Evolutionary conservation across 2,888 invertebrate species (phyloP).

Genomic region (Thera britannica): DNA sequence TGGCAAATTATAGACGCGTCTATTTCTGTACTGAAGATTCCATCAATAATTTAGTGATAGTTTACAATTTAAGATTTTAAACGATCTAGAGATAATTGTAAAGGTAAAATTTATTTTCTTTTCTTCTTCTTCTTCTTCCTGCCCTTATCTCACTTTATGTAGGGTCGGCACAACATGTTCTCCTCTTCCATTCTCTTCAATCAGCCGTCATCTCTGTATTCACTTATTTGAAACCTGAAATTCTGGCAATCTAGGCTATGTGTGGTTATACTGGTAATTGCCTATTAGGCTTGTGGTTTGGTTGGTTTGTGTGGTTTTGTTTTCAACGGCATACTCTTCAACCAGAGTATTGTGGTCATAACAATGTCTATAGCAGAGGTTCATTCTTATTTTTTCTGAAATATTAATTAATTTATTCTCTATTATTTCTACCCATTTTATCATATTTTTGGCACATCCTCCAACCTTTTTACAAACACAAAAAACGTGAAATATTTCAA

Average conservation of each 20-base stretch:
- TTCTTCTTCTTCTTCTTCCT: too few relatives aligned
- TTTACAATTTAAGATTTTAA: too few relatives aligned
- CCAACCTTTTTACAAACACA: neutral
- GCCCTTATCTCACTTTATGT: too few relatives aligned
- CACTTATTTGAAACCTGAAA: neutral
- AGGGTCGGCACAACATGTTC: too few relatives aligned
- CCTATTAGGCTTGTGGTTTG: slow-evolving; percentile 11
- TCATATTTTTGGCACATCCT: too few relatives aligned
- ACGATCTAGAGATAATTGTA: too few relatives aligned
- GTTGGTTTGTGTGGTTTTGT: slow-evolving; percentile 10
- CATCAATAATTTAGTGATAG: neutral
- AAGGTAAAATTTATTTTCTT: too few relatives aligned
- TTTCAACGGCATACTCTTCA: slow-evolving; percentile 9
- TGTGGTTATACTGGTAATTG: slow-evolving; percentile 14
- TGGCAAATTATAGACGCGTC: neutral
- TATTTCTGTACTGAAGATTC: neutral
- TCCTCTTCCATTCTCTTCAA: too few relatives aligned
- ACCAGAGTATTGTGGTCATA: slow-evolving; percentile 4
- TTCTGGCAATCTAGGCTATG: neutral
- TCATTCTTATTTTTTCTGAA: neutral
- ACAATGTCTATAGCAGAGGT: neutral
- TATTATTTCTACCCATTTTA: neutral
- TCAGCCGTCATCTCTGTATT: neutral
- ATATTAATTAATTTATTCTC: neutral
- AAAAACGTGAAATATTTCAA: neutral